Base-by-base conservation (phyloP, 2,888 invertebrate species). In the Chymomyza procnemis region DNA sequence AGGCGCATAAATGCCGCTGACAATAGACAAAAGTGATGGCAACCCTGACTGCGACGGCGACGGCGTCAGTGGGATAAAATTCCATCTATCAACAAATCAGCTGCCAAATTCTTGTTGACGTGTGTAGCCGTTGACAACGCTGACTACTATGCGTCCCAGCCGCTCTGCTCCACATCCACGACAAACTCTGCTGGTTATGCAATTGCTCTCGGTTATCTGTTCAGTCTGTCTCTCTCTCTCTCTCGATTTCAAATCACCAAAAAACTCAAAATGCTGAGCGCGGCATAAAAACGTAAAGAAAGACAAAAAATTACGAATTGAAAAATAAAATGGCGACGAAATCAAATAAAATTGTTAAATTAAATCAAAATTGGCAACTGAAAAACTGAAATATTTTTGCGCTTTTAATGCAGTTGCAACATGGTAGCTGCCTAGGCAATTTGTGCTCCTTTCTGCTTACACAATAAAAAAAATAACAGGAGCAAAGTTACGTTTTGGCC, bases 341-440 rank as follows among this genome's bases (percentile, higher is more conserved):
- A 82, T 82, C 87, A 87, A 82, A 82, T 82, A 83, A 82, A 82
- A 83, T 87, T 85, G 85, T 82, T 82, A 85, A 82, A 82, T 87
- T 82, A 83, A 82, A 87, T 82, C 77, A 85, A 86, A 85, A 80
- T 85, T 80, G 85, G 65, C 67, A 76, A 69, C 81, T 72, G 80
- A 73, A 85, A 85, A 75, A 83, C 76, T 57, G 70, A 69, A 82
- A 73, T 85, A 87, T 85, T 82, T 85, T 81, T 84, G 73, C 70
- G 66, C 80, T 74, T 80, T 82, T 81, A 85, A 87, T 81, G 81
- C 80, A 87, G 85, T 85, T 83, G 71, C 59, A 66, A 65, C 59
- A 58, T 71, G 26, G 26, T 4, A 66, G 71, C 64, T 65, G 59
- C 63, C 54, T 69, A 30, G 71, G 75, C 76, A 75, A 70, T 82